Evolutionary conservation across 2,888 invertebrate species (phyloP).

Genomic region (Kuschelorhynchus macadamiae): DNA sequence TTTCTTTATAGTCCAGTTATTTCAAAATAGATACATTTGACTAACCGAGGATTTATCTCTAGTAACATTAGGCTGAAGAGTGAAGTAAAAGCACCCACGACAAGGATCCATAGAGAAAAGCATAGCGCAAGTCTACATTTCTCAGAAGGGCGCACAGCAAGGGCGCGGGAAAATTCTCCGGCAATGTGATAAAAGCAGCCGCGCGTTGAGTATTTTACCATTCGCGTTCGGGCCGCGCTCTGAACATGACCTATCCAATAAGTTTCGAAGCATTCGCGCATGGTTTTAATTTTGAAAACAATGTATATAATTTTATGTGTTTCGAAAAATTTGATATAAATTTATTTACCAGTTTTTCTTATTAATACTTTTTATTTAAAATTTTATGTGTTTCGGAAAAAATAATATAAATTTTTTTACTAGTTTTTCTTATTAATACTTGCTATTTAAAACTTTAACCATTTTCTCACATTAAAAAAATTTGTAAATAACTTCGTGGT

Average conservation of each 20-base stretch:
- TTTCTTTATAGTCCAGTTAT: conserved; percentile 31
- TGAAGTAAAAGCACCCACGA: conserved; percentile 58
- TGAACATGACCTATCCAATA: conserved; percentile 41
- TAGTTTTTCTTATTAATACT: too few relatives aligned
- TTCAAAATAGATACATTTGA: conserved; percentile 46
- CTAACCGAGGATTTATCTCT: conserved; percentile 42
- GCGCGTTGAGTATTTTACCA: conserved; percentile 42
- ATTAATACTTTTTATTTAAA: too few relatives aligned
- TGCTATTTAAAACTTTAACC: too few relatives aligned
- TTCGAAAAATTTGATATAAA: too few relatives aligned
- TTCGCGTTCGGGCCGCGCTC: conserved; percentile 38
- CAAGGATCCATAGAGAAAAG: conserved; percentile 58
- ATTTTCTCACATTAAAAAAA: too few relatives aligned
- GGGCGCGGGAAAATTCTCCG: conserved; percentile 66
- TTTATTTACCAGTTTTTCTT: too few relatives aligned
- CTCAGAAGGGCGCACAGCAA: conserved; percentile 63
- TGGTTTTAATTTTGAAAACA: too few relatives aligned
- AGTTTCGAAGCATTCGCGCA: conserved; percentile 24
- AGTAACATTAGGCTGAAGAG: conserved; percentile 43
- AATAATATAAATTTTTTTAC: too few relatives aligned
- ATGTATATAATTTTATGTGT: too few relatives aligned
- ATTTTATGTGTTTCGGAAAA: too few relatives aligned
- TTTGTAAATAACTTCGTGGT: too few relatives aligned
- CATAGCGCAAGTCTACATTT: conserved; percentile 66
- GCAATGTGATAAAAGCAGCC: conserved; percentile 65